Percentiles rank a stretch among this genome's conserved stretches.
phyloP scores from a whole-genome alignment of 2,888 invertebrate species.

The Leptopterna dolabrata region DNA sequence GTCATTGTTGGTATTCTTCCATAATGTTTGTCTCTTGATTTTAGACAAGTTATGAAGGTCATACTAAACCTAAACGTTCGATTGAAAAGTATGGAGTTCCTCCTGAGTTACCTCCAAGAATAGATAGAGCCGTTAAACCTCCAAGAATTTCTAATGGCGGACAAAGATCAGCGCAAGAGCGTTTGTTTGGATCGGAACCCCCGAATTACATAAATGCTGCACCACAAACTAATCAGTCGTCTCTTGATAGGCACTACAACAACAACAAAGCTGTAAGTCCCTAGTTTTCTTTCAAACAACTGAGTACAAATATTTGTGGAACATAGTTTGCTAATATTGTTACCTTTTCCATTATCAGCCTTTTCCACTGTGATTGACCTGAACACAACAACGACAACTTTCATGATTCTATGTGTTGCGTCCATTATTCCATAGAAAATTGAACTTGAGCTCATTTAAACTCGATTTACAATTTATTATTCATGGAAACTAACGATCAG shows the following conservation, averaged over 20 bases:
- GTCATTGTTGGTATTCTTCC: not conserved
- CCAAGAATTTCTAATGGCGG: conserved; percentile 68
- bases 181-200: conserved; percentile 73
- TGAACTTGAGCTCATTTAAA: too few species aligned
- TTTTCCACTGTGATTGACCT: not conserved
- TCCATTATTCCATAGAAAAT: too few species aligned
- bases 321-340: not conserved
- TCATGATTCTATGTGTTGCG: too few species aligned
- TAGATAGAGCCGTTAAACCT: conserved; percentile 83
- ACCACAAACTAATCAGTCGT: conserved; percentile 68
- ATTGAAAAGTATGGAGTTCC: conserved; percentile 67
- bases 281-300: not conserved
- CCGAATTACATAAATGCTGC: conserved; percentile 70
- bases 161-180: conserved; percentile 75
- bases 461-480: too few species aligned
- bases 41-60: conserved; percentile 63
- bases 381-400: not conserved
- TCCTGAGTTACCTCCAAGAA: conserved; percentile 87
- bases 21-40: conserved; percentile 45
- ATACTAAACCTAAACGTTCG: conserved; percentile 62
- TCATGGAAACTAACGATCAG: too few species aligned
- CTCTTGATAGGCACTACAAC: conserved; percentile 67
- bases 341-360: not conserved
- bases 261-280: conserved; percentile 63
- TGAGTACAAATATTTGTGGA: not conserved